phyloP scores from a whole-genome alignment of 2,797 vertebrate species.

The Xyrichtys novacula region DNA sequence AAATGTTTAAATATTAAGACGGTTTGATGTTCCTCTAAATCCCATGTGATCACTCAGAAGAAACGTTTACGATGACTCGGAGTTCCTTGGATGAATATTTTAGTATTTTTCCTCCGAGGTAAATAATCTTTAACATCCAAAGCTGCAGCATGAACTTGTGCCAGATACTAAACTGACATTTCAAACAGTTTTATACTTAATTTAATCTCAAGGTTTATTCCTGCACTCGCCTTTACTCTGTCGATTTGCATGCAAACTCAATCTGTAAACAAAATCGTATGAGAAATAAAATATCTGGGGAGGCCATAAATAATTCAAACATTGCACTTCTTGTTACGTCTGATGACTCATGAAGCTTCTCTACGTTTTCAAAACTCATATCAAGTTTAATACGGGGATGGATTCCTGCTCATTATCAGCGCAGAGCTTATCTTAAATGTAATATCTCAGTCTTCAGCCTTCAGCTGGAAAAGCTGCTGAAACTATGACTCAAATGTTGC shows the following conservation, averaged over 20 bases:
- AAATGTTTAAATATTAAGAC: not conserved
- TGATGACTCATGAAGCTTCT: not conserved
- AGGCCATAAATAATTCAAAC: constrained; percentile 25
- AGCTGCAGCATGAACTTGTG: constrained; percentile 45
- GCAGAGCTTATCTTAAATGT: not conserved
- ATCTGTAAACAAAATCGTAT: constrained; percentile 25
- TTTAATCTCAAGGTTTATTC: constrained; percentile 50
- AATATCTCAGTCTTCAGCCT: not conserved
- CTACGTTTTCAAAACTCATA: not conserved
- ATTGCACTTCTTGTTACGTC: not conserved
- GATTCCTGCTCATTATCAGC: not conserved
- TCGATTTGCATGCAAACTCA: constrained; percentile 30
- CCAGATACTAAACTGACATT: constrained; percentile 56
- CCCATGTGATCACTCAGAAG: constrained; percentile 7
- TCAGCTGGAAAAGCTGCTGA: too few relatives aligned
- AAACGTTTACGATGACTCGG: constrained; percentile 12
- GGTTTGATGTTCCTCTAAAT: constrained; percentile 14
- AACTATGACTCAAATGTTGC: too few relatives aligned
- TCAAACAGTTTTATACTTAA: constrained; percentile 57
- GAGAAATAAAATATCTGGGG: constrained; percentile 34
- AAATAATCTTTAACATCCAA: constrained; percentile 34
- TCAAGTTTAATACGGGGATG: not conserved
- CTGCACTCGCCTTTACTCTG: constrained; percentile 31
- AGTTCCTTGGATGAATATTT: constrained; percentile 49
- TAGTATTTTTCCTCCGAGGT: constrained; percentile 32